A percentile compares a stretch with the other conserved stretches of the same genome.
phyloP scores from a whole-genome alignment of 2,888 invertebrate species.

The Thera britannica region DNA sequence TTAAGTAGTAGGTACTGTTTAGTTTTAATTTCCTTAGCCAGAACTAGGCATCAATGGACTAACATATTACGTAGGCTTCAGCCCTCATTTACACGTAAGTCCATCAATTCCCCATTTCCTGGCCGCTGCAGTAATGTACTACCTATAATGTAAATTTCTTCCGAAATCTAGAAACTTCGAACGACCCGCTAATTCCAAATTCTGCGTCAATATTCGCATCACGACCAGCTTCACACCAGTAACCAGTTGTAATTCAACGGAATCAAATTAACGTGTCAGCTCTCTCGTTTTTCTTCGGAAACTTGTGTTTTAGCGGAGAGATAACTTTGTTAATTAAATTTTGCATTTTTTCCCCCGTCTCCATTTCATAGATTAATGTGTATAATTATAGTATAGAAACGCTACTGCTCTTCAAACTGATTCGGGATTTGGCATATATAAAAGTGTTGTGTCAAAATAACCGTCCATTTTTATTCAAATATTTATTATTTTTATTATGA shows the following conservation, averaged over 20 bases:
- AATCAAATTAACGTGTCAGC: conserved; percentile 82
- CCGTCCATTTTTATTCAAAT: no score
- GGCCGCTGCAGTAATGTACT: background rate
- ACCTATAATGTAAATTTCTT: background rate
- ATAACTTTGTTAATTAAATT: conserved; percentile 84
- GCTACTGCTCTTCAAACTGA: background rate
- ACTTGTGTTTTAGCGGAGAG: conserved; percentile 80
- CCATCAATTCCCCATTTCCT: background rate
- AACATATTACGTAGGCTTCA: no score
- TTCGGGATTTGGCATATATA: background rate
- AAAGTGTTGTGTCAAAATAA: no score
- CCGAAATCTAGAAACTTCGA: background rate
- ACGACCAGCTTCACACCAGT: conserved; percentile 69
- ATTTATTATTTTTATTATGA: no score
- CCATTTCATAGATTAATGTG: conserved; percentile 6
- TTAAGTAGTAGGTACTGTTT: no score
- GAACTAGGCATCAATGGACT: no score
- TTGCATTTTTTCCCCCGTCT: conserved; percentile 63
- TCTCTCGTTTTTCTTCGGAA: conserved; percentile 79
- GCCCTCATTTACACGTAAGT: no score
- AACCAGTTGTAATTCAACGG: conserved; percentile 73
- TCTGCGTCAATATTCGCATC: conserved; percentile 56
- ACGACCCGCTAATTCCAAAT: conserved; percentile 17
- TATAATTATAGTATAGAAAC: conserved; percentile 3
- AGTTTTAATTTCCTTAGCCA: no score